Base-by-base conservation (phyloP, 2,797 vertebrate genomes). In the Philypnodon macrostomus region DNA sequence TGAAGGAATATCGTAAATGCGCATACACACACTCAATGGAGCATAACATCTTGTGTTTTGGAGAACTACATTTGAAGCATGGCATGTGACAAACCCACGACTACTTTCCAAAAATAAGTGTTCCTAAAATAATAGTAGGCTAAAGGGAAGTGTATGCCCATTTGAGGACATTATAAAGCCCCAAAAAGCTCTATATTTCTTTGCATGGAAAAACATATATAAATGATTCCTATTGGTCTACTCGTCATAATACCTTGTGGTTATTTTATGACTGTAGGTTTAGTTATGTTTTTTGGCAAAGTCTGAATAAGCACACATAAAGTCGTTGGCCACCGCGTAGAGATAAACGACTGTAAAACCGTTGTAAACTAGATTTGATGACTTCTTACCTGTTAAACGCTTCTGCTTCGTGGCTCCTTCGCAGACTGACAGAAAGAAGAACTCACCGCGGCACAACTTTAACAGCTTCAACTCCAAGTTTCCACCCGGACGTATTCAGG, bases 321-420 rank as follows among this genome's bases (percentile, higher is more conserved):
- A 39, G 37, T 18, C 7, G 37, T 9, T n/a, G n/a, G n/a, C n/a
- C n/a, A n/a, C n/a, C n/a, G n/a, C n/a, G n/a, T n/a, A n/a, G n/a
- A n/a, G n/a, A 10, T 14, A 4, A 12, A 21, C 21, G 1, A 21
- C 18, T 11, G 36, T 21, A 19, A 21, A 37, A 19, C 16, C 2
- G 10, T 12, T 17, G 21, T 23, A 23, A 23, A 23, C 21, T 32
- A 14, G 31, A 46, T 5, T 31, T 7, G 0, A 4, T 1, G 2
- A 2, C 0, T 1, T 51, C 48, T 67, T 45, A 81, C 84, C 78
- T 67, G 72, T 1, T 29, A 18, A 3, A 32, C 49, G 1, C n/a
- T 53, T 15, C 33, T n/a, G n/a, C n/a, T 26, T 4, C 1, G 8
- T 7, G 10, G 33, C 32, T 1, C 13, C 19, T 53, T 8, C 4